Conservation (phyloP, 2,888 invertebrate genomes). For the Neoitamus cyanurus region DNA sequence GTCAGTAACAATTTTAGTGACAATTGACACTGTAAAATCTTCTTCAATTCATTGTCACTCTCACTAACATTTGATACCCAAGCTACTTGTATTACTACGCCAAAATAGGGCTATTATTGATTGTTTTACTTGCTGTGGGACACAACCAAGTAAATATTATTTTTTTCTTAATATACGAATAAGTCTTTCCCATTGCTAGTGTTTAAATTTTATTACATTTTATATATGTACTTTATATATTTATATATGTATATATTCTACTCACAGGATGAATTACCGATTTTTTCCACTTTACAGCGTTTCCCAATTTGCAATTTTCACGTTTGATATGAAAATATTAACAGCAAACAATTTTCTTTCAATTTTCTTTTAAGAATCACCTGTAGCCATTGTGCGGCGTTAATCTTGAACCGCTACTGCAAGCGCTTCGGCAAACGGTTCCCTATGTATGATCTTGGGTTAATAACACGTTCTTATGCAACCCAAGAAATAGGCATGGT, state of each 20-base stretch:
- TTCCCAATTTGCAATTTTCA: not conserved
- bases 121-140: not conserved
- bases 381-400: not conserved
- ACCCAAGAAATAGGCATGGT: not conserved
- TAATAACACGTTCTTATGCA: conserved; percentile 5
- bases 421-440: not conserved
- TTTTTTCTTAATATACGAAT: no score
- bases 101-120: no score
- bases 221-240: no score
- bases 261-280: not conserved
- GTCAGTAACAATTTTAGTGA: no score
- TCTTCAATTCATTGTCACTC: no score
- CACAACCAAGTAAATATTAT: no score
- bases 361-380: not conserved
- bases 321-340: not conserved
- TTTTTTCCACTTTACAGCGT: not conserved
- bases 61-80: no score
- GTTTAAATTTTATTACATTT: not conserved
- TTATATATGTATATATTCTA: not conserved
- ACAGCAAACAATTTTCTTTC: not conserved
- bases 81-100: no score
- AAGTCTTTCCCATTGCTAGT: no score
- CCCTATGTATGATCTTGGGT: not conserved
- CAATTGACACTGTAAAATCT: no score
- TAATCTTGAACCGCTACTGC: not conserved